Conservation (phyloP, 2,113 vertebrate species). For the Apodemus speciosus region DNA sequence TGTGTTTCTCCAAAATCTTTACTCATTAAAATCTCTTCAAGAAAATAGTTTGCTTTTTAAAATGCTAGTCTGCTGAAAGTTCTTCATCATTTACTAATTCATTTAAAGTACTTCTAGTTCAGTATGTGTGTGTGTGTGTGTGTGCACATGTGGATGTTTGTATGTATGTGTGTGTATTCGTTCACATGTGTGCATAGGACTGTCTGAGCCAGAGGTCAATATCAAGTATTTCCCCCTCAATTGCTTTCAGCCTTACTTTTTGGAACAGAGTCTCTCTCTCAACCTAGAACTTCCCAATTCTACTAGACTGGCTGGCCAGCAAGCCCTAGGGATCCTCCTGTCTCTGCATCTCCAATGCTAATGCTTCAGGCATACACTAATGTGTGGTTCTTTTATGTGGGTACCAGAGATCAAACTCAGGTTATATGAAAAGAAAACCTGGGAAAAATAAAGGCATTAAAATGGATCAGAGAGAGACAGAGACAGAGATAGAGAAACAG, state of each 20-base stretch:
- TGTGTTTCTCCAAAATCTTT: background rate
- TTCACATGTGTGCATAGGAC: background rate
- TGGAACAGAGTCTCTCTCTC: background rate
- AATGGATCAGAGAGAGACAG: background rate
- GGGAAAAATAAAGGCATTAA: background rate
- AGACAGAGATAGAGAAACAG: too few species aligned
- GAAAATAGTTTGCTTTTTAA: background rate
- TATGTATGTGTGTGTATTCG: background rate
- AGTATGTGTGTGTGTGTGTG: background rate
- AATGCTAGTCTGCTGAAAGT: background rate
- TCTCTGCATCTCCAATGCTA: background rate
- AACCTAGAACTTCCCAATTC: background rate
- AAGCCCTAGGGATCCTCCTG: background rate
- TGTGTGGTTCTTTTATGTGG: background rate
- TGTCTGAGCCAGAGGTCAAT: background rate
- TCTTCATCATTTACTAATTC: background rate
- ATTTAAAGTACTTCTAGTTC: background rate
- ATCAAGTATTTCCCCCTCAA: background rate
- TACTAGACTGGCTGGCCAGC: background rate
- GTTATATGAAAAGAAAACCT: background rate
- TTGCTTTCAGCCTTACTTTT: background rate
- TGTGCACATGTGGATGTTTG: accelerated
- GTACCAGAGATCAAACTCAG: background rate
- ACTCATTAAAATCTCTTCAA: background rate
- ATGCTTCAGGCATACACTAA: background rate